These are phyloP conservation scores for Pelmatolapia mariae DNA, from an alignment of 2,113 vertebrate genomes.

Conservation along the genomic window DNA sequence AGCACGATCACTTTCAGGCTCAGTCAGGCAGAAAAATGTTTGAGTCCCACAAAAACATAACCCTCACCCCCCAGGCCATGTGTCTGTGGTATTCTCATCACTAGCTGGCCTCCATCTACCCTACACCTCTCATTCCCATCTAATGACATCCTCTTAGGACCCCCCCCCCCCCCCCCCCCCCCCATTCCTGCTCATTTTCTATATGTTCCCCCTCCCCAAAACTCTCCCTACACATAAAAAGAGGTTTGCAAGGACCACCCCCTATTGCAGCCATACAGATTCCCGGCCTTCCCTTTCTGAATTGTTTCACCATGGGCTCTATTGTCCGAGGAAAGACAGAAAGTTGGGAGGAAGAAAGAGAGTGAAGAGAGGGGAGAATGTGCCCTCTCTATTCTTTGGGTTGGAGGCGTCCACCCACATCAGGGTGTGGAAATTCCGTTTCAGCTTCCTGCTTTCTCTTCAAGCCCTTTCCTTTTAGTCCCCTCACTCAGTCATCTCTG, in stretches of 20 bases:
- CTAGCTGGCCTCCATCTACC: neutral
- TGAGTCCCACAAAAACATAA: constrained; percentile 28
- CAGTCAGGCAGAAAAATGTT: constrained; percentile 43
- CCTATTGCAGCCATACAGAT: neutral
- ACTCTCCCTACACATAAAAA: neutral
- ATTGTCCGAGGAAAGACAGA: constrained; percentile 42
- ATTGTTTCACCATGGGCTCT: constrained; percentile 47
- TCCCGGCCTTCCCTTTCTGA: constrained; percentile 20
- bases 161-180: neutral
- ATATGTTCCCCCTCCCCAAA: constrained; percentile 7
- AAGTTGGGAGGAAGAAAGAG: neutral
- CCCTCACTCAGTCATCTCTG: neutral
- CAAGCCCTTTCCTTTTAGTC: neutral
- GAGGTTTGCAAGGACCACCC: constrained; percentile 15
- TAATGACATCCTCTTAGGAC: constrained; percentile 6
- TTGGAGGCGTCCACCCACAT: constrained; percentile 37
- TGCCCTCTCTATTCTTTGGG: constrained; percentile 30
- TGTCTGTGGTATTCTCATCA: neutral
- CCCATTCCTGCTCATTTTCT: constrained; percentile 8
- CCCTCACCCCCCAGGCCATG: neutral
- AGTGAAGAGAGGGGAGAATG: constrained; percentile 1
- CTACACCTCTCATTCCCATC: neutral
- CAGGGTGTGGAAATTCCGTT: constrained; percentile 53
- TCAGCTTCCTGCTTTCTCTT: constrained; percentile 44
- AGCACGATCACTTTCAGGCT: constrained; percentile 24